phyloP scores from a whole-genome alignment of 1,140 invertebrate species.

The Meteorus sp. region DNA sequence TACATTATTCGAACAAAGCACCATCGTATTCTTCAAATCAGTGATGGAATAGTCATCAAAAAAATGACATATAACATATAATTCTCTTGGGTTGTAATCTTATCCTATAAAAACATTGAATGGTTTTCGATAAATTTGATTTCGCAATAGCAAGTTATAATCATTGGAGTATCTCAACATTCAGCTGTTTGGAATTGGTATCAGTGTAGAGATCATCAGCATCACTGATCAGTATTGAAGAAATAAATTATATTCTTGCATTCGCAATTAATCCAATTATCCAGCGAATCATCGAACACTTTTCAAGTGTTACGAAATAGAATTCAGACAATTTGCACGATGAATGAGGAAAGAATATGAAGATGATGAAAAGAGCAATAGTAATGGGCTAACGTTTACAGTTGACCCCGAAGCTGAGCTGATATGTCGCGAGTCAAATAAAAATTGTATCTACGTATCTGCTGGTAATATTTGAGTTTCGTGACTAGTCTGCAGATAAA shows the following conservation, averaged over 20 bases:
- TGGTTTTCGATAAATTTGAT: too few species aligned
- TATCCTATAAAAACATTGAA: too few species aligned
- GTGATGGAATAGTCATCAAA: neutral
- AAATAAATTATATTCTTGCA: neutral
- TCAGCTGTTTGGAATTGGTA: too few species aligned
- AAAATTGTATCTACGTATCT: neutral
- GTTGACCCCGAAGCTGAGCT: slow-evolving; percentile 8
- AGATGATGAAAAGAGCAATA: neutral
- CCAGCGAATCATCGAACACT: neutral
- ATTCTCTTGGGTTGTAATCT: too few species aligned
- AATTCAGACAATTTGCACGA: too few species aligned
- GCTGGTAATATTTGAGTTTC: neutral
- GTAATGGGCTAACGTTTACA: neutral
- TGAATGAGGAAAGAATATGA: neutral
- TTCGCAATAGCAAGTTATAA: too few species aligned
- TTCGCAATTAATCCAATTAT: neutral
- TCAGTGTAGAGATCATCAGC: too few species aligned
- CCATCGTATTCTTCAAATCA: neutral
- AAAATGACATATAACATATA: neutral
- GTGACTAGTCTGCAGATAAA: neutral
- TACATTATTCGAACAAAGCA: slow-evolving; percentile 12
- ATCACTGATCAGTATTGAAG: too few species aligned
- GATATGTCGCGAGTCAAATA: slow-evolving; percentile 14
- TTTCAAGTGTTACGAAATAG: slow-evolving; percentile 14
- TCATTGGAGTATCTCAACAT: too few species aligned